phyloP scores from a whole-genome alignment of 2,113 vertebrate genomes.

The Telmatochromis sp. region DNA sequence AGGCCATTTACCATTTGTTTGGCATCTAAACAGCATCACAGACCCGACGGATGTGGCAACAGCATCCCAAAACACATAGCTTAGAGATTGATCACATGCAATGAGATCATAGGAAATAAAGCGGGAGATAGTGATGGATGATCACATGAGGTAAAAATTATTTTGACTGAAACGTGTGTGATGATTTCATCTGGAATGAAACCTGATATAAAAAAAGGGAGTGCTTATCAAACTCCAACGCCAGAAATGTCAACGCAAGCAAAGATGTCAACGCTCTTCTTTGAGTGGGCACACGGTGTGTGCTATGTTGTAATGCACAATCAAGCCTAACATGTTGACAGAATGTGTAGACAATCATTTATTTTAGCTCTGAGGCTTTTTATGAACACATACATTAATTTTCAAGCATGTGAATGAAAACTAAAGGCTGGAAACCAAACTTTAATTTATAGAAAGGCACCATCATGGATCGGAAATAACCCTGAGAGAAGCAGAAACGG shows the following conservation, averaged over 20 bases:
- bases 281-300: not conserved
- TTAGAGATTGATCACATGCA: not conserved
- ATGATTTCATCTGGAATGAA: conserved; percentile 3
- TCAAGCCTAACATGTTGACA: not conserved
- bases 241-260: not conserved
- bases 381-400: not conserved
- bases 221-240: not conserved
- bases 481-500: not conserved
- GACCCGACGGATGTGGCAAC: conserved; percentile 52
- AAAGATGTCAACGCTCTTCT: not conserved
- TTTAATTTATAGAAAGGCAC: not conserved
- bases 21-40: not conserved
- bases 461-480: not conserved
- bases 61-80: not conserved
- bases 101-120: not conserved
- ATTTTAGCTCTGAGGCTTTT: not conserved
- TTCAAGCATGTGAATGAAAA: conserved; percentile 21
- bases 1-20: not conserved
- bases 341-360: not conserved
- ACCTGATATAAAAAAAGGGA: not conserved
- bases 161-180: not conserved
- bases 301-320: conserved; percentile 17
- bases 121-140: not conserved
- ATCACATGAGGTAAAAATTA: not conserved
- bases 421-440: not conserved